Percentiles rank a stretch among this genome's conserved stretches.
These are phyloP conservation scores for Eleginops maclovinus DNA, from an alignment of 2,113 vertebrate genomes.

Conservation along the genomic window DNA sequence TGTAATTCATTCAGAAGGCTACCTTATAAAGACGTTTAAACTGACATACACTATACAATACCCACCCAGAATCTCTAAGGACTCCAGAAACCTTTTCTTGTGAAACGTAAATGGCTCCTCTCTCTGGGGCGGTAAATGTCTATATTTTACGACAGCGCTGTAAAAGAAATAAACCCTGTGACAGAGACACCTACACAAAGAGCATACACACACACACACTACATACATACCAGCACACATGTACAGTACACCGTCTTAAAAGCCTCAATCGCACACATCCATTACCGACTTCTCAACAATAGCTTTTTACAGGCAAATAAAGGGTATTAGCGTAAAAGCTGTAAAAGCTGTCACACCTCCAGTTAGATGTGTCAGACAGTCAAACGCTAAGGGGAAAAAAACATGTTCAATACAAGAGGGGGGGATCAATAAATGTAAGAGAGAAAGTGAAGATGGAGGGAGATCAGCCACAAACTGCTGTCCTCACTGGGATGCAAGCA, in stretches of 20 bases:
- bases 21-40: slow-evolving; percentile 10
- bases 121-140: slow-evolving; percentile 57
- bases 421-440: slow-evolving; percentile 69
- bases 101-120: slow-evolving; percentile 48
- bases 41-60: slow-evolving; percentile 9
- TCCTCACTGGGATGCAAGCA: slow-evolving; percentile 68
- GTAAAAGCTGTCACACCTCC: slow-evolving; percentile 77
- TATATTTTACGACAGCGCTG: slow-evolving; percentile 62
- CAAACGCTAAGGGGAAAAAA: slow-evolving; percentile 52
- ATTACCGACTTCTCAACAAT: slow-evolving; percentile 64
- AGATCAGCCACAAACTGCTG: slow-evolving; percentile 69
- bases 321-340: slow-evolving; percentile 74
- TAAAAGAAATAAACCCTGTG: slow-evolving; percentile 45
- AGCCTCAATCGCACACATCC: slow-evolving; percentile 58
- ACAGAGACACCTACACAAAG: slow-evolving; percentile 34
- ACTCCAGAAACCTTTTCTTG: slow-evolving; percentile 35
- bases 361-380: slow-evolving; percentile 67
- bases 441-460: slow-evolving; percentile 55
- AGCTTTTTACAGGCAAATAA: slow-evolving; percentile 77
- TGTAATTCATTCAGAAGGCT: slow-evolving; percentile 16
- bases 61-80: slow-evolving; percentile 21
- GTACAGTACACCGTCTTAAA: slow-evolving; percentile 37
- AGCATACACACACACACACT: slow-evolving; percentile 12
- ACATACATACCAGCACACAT: slow-evolving; percentile 34
- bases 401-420: slow-evolving; percentile 55